Base-by-base conservation (phyloP, 2,888 invertebrate species). In the Julus scandinavius region DNA sequence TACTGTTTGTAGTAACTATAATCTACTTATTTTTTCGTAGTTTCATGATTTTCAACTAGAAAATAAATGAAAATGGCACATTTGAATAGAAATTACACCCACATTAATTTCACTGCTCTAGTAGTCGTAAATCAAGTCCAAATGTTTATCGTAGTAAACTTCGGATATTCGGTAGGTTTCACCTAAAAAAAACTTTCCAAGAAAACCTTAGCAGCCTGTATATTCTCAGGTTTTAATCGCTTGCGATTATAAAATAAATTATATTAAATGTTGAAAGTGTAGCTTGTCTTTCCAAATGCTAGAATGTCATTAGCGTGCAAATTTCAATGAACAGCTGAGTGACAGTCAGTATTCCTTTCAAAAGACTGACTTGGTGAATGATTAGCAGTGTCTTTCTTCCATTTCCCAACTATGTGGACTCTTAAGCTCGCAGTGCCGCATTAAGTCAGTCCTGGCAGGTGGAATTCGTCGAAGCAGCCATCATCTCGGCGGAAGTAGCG, bases 401-500 rank as follows among this genome's bases (percentile, higher is more conserved):
- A 7, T n/a, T n/a, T 63, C 13, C 54, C n/a, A 63, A 20, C 3
- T 17, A n/a, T n/a, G 6, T 63, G n/a, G n/a, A n/a, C 63, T 1
- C 20, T 15, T 5, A 20, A 63, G 7, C 4, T 63, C 5, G 63
- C 63, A 6, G 0, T 4, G 63, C n/a, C 20, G 63, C 17, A 20
- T n/a, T 17, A 20, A n/a, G 15, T 63, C n/a, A 63, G 63, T 63
- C 63, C n/a, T 63, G 63, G 63, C 63, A 63, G 6, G 63, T 7
- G 6, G 63, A 63, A 63, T 63, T 63, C n/a, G 63, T 63, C n/a
- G 63, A 63, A 63, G 63, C 63, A 17, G 63, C 63, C 63, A 63
- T 63, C 63, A 63, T 63, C 20, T 63, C 63, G 63, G 63, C 63
- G 63, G 63, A 63, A 63, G 63, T 63, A 20, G 63, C 63, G 63